Evolutionary conservation across 2,888 invertebrate genomes (phyloP).

Genomic region (Xiphydria camelus): DNA sequence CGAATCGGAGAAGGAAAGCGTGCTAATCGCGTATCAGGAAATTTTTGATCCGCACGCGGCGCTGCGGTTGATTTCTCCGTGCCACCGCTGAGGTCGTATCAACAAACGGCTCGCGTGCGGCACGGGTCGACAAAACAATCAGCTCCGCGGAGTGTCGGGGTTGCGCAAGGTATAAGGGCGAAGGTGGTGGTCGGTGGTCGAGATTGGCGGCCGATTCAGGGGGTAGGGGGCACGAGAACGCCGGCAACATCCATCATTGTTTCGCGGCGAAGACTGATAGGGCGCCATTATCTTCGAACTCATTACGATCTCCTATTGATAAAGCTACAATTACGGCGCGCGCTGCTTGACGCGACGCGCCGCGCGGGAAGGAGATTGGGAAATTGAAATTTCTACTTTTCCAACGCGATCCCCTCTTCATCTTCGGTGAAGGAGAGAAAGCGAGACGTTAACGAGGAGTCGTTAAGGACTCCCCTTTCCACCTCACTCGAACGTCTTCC

Average conservation of each 20-base stretch:
- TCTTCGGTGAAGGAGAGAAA: too few species aligned
- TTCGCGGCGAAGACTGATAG: constrained; percentile 53
- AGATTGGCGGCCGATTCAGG: constrained; percentile 11
- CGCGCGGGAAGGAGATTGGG: constrained; percentile 40
- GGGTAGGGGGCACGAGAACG: constrained; percentile 44
- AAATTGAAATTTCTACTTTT: constrained; percentile 50
- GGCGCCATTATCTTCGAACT: constrained; percentile 54
- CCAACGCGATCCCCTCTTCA: constrained; percentile 8
- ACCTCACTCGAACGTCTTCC: constrained; percentile 11
- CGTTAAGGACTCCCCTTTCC: neutral
- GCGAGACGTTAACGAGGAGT: neutral
- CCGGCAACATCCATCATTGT: constrained; percentile 55
- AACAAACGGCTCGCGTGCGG: constrained; percentile 31
- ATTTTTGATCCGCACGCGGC: too few species aligned
- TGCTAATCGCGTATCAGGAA: too few species aligned
- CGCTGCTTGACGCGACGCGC: constrained; percentile 35
- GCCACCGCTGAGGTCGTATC: neutral
- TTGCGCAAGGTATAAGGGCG: too few species aligned
- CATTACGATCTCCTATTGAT: constrained; percentile 57
- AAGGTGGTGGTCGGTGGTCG: neutral
- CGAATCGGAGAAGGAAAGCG: too few species aligned
- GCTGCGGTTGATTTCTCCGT: neutral
- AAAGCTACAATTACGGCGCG: constrained; percentile 50
- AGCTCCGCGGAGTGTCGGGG: constrained; percentile 32
- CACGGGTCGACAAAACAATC: constrained; percentile 41